Conservation (phyloP, 2,888 invertebrate species). For the Epirrita christyi region DNA sequence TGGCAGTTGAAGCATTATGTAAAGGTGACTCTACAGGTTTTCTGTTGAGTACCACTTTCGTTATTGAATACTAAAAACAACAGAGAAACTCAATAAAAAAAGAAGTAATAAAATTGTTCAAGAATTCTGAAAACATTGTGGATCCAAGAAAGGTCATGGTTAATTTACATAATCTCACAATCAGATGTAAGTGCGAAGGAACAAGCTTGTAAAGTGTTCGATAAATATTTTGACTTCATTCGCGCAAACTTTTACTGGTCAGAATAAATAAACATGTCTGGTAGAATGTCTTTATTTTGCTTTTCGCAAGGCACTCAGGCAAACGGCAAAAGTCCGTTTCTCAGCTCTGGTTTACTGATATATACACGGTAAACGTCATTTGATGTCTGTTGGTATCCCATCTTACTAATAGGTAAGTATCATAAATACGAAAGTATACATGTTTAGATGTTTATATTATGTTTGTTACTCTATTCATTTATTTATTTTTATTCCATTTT, state of each 20-base stretch:
- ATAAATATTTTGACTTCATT: constrained; percentile 64
- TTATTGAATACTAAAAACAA: constrained; percentile 20
- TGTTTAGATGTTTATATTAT: no score
- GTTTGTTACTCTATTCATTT: no score
- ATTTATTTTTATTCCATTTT: no score
- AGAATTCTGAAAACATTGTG: constrained; percentile 31
- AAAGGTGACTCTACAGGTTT: constrained; percentile 23
- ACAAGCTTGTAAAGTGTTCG: constrained; percentile 53
- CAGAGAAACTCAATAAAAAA: constrained; percentile 29
- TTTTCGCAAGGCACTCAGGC: constrained; percentile 22
- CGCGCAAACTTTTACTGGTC: constrained; percentile 51
- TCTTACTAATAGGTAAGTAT: no score
- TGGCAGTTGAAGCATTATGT: constrained; percentile 9
- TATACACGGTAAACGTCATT: no score
- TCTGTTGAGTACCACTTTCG: constrained; percentile 19
- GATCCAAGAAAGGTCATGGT: constrained; percentile 52
- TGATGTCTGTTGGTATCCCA: no score
- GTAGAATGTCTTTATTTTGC: constrained; percentile 29
- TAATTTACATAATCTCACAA: constrained; percentile 46
- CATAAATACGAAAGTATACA: no score
- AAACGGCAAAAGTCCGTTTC: no score
- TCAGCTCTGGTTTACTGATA: no score
- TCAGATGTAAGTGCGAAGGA: constrained; percentile 45
- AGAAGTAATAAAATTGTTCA: constrained; percentile 26
- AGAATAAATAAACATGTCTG: constrained; percentile 30